Percentiles rank a stretch among this genome's conserved stretches.
phyloP scores from a whole-genome alignment of 2,888 invertebrate genomes.

The Drosophila peninsularis region DNA sequence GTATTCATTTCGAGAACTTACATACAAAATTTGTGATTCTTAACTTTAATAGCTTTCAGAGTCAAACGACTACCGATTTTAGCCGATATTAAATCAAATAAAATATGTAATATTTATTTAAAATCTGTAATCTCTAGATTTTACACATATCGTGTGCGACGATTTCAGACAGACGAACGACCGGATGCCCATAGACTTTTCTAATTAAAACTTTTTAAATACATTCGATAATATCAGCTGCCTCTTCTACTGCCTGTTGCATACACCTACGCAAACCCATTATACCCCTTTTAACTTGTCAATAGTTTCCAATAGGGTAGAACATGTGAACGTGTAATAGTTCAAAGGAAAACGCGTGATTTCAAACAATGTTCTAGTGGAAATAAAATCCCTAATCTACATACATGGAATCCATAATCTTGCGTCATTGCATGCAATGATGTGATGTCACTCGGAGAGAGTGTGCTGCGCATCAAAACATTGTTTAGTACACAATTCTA shows the following conservation, averaged over 20 bases:
- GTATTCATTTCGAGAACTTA: neutral
- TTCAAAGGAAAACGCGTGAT: slow-evolving; percentile 38
- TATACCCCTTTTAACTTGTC: neutral
- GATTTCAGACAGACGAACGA: too few species aligned
- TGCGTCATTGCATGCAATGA: slow-evolving; percentile 49
- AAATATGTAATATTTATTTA: too few species aligned
- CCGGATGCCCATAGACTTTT: too few species aligned
- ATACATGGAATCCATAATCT: slow-evolving; percentile 15
- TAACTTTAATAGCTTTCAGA: neutral
- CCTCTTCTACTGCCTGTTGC: neutral
- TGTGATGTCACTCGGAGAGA: slow-evolving; percentile 41
- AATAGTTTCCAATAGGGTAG: neutral
- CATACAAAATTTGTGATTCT: too few species aligned
- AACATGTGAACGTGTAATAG: neutral
- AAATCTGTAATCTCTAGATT: neutral
- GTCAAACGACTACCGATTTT: too few species aligned
- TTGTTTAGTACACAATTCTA: slow-evolving; percentile 22
- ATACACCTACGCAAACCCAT: neutral
- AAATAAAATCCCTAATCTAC: slow-evolving; percentile 7
- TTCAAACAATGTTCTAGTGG: slow-evolving; percentile 12
- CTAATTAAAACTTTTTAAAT: too few species aligned
- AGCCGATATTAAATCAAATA: too few species aligned
- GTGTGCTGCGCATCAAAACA: slow-evolving; percentile 40
- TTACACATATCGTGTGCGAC: too few species aligned
- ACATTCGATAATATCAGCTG: neutral